Evolutionary conservation across 64 coral and sea anemone species (phyloP).

Genomic region (Montipora sp.): DNA sequence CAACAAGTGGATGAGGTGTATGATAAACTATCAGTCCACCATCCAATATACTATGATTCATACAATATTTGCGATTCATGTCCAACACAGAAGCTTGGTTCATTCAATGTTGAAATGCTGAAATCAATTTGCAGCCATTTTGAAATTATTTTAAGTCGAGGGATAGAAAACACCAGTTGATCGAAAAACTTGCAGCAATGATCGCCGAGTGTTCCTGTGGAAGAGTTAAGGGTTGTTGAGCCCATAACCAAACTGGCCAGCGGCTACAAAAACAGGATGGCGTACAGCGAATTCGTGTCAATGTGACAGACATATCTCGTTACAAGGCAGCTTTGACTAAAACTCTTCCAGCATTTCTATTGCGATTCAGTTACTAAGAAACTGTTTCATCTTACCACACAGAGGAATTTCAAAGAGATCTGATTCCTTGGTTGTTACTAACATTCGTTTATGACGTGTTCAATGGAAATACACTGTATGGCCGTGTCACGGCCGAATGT

Average conservation of each 20-base stretch:
- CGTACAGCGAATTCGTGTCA: not conserved
- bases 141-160: constrained; percentile 32
- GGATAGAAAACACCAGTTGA: constrained; percentile 37
- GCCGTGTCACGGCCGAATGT: no score
- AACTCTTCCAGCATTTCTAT: no score
- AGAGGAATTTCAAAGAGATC: no score
- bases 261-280: not conserved
- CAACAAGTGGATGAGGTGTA: constrained; percentile 21
- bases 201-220: constrained; percentile 28
- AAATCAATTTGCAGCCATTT: constrained; percentile 29
- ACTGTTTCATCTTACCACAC: no score
- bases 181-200: constrained; percentile 27
- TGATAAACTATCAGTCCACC: constrained; percentile 14
- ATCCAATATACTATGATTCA: constrained; percentile 12
- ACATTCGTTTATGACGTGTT: no score
- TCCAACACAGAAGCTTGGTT: not conserved
- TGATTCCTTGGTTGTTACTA: no score
- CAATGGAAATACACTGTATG: no score
- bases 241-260: constrained; percentile 5
- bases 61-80: constrained; percentile 8
- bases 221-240: not conserved
- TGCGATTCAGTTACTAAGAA: no score
- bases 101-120: constrained; percentile 22
- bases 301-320: not conserved
- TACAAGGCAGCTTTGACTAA: not conserved